Percentiles rank a stretch among this genome's conserved stretches.
These are phyloP conservation scores for Scolopax mira DNA, from an alignment of 2,113 vertebrate genomes.

Conservation along the genomic window DNA sequence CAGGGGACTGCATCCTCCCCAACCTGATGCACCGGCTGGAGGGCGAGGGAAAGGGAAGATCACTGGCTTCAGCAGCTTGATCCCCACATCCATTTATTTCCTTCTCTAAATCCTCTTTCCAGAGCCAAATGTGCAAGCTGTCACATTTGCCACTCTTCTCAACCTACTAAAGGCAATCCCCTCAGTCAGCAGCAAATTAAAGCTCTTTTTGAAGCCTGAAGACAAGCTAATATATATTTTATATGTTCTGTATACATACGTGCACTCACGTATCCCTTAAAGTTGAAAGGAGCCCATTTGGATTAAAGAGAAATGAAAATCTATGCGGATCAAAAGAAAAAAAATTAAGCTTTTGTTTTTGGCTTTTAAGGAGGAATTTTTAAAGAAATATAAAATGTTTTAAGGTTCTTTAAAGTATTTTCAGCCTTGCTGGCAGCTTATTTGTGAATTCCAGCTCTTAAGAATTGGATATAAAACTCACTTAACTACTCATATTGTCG, in stretches of 20 bases:
- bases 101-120: neutral
- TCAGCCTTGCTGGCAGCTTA: neutral
- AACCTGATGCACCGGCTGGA: too few species aligned
- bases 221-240: slow-evolving; percentile 52
- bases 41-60: neutral
- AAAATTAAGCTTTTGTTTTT: slow-evolving; percentile 24
- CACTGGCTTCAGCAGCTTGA: neutral
- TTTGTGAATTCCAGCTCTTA: neutral
- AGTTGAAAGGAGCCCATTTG: neutral
- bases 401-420: neutral
- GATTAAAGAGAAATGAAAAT: neutral
- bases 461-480: neutral
- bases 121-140: neutral
- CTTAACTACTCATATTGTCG: neutral
- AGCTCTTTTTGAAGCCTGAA: slow-evolving; percentile 16
- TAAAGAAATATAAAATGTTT: neutral
- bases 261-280: neutral
- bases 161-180: neutral
- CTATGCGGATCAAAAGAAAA: slow-evolving; percentile 37
- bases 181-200: neutral
- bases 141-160: neutral
- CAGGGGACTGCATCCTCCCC: neutral
- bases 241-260: neutral
- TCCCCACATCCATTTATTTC: neutral
- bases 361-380: neutral